Evolutionary conservation across 2,888 invertebrate genomes (phyloP), one percentile per base, ranked within the genome.

Genomic region (Agapostemon virescens): DNA sequence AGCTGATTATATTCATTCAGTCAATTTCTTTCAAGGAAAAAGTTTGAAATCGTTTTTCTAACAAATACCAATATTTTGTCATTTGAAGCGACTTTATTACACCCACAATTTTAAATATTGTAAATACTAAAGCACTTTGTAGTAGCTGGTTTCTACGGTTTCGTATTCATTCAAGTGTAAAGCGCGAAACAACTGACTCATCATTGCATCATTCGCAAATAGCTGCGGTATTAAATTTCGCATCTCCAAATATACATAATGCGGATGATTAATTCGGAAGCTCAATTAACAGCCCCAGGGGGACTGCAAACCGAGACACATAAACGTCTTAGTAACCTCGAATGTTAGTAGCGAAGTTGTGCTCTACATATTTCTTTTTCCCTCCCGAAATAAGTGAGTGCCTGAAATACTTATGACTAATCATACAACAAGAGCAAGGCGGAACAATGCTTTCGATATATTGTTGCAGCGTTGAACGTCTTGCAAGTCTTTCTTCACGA

Each of bases 401-500:
- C 78, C 73, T 58, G 61, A 77, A 83, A 83, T 82, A 79, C 79
- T 73, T 71, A 52, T 82, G 83, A 83, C 83, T 76, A 79, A 83
- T 79, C 83, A 70, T 63, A 79, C 83, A 83, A 82, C 73, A 83
- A 83, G 74, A 83, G 61, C 76, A 83, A 83, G 58, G 55, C 75
- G 64, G 42, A 79, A 83, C 83, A 79, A 83, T 83, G 69, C 71
- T 58, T 63, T 71, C 71, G 68, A 78, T 67, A 61, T 55, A 45
- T 82, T 74, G 72, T 58, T 55, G 80, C 52, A 36, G 45, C 58
- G 64, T 30, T 69, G 74, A 61, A 63, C 45, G n/a, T 67, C 11
- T 13, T 9, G 49, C n/a, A 3, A n/a, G n/a, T 40, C 11, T 61
- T 58, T 55, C 49, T 52, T 61, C n/a, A n/a, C n/a, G 49, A 13